Base-by-base conservation (phyloP, 1,140 invertebrate species). In the Coenobita brevimanus region DNA sequence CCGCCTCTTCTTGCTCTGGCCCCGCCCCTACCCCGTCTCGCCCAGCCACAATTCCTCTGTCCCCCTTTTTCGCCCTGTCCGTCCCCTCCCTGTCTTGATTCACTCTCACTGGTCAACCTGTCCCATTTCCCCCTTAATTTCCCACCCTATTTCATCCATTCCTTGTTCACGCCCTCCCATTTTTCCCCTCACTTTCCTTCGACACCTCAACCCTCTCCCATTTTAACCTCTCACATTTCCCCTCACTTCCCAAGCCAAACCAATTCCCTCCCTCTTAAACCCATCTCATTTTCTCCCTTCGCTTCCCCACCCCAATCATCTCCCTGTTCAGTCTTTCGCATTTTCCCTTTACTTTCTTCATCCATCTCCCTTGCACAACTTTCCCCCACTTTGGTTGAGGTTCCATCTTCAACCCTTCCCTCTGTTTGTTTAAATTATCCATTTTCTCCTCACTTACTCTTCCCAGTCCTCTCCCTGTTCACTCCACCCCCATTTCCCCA, bases 71-170 rank as follows among this genome's bases (percentile, higher is more conserved):
- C n/a, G 10, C n/a, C 36, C 62, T 67, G 10, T 30, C 36, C 27
- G 27, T 24, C 21, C 62, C 62, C 36, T n/a, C 62, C 62, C 10
- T 67, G n/a, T 33, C 54, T 57, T 57, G 27, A 24, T 33, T 24
- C 62, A 24, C 21, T 67, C 62, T n/a, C n/a, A n/a, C n/a, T n/a
- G n/a, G n/a, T n/a, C 54, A 10, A 57, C 54, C n/a, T 57, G 13
- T 57, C n/a, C 54, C n/a, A n/a, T 57, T 57, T 57, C 54, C 54
- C 54, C n/a, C n/a, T n/a, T 57, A 57, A 57, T 57, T 57, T 57
- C 54, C 54, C n/a, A 13, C n/a, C 54, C 54, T 57, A 13, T 57
- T 57, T n/a, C 54, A 13, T n/a, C 13, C 54, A 57, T 10, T 57
- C n/a, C n/a, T 10, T 57, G 13, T 57, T n/a, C 54, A 57, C n/a